These are phyloP conservation scores for Leptinotarsa haldemani DNA, from an alignment of 2,888 invertebrate species.

Conservation along the genomic window DNA sequence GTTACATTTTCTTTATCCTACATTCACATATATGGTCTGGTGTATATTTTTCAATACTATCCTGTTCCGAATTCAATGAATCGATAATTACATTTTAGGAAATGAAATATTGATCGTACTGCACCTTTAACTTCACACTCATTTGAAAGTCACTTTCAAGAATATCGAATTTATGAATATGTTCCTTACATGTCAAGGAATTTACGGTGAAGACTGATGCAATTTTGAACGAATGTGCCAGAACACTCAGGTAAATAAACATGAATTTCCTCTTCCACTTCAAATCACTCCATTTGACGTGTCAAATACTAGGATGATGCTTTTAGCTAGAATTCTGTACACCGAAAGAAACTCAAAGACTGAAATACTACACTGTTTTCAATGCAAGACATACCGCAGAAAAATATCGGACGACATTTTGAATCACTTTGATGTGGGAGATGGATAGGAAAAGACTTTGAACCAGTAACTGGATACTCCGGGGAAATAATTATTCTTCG, in stretches of 20 bases:
- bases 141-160: neutral
- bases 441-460: neutral
- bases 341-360: slow-evolving; percentile 2
- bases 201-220: slow-evolving; percentile 29
- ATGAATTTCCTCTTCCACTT: slow-evolving; percentile 34
- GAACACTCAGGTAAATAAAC: slow-evolving; percentile 42
- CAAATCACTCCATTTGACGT: slow-evolving; percentile 30
- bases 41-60: neutral
- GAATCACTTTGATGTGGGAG: neutral
- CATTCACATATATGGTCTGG: neutral
- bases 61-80: neutral
- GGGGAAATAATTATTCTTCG: neutral
- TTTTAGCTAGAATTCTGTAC: slow-evolving; percentile 19
- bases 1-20: too few species aligned
- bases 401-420: slow-evolving; percentile 8
- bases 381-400: neutral
- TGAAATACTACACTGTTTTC: slow-evolving; percentile 13
- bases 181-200: neutral
- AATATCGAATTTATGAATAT: slow-evolving; percentile 9
- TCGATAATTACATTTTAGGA: neutral
- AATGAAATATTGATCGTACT: neutral
- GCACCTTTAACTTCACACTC: neutral
- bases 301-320: slow-evolving; percentile 27
- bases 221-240: slow-evolving; percentile 37
- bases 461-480: neutral